These are phyloP conservation scores for Scyliorhinus canicula DNA, from an alignment of 2,797 vertebrate genomes.

Conservation along the genomic window DNA sequence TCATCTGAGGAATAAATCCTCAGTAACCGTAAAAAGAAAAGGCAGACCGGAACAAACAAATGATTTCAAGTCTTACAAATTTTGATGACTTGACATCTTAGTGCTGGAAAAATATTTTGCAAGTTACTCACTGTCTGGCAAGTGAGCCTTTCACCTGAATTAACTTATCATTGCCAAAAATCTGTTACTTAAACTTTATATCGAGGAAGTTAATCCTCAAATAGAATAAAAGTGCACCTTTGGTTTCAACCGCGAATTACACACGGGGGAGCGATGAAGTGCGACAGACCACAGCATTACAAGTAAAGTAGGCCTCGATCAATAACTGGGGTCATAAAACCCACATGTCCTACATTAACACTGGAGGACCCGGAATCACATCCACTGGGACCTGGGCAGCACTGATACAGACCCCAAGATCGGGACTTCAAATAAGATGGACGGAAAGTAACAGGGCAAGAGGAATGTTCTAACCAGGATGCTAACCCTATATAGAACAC, in stretches of 20 bases:
- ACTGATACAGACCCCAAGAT: neutral
- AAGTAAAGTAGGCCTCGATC: neutral
- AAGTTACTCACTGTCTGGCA: conserved; percentile 33
- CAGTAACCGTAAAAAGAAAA: neutral
- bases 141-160: conserved; percentile 25
- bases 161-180: conserved; percentile 32
- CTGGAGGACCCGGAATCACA: neutral
- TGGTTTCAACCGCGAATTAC: conserved; percentile 22
- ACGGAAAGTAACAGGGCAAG: neutral
- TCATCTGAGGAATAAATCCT: neutral
- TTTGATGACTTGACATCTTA: conserved; percentile 4
- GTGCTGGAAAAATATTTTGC: conserved; percentile 30
- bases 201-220: neutral
- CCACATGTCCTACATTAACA: neutral
- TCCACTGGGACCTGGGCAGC: neutral
- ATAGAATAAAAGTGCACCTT: conserved; percentile 16
- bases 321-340: neutral
- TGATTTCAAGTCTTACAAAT: neutral
- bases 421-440: neutral
- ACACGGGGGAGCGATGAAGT: neutral
- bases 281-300: neutral
- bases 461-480: neutral
- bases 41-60: neutral
- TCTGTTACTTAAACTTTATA: conserved; percentile 23
- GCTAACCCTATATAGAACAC: neutral